Evolutionary conservation across 2,888 invertebrate genomes (phyloP).

Genomic region (Caradrina clavipalpis): DNA sequence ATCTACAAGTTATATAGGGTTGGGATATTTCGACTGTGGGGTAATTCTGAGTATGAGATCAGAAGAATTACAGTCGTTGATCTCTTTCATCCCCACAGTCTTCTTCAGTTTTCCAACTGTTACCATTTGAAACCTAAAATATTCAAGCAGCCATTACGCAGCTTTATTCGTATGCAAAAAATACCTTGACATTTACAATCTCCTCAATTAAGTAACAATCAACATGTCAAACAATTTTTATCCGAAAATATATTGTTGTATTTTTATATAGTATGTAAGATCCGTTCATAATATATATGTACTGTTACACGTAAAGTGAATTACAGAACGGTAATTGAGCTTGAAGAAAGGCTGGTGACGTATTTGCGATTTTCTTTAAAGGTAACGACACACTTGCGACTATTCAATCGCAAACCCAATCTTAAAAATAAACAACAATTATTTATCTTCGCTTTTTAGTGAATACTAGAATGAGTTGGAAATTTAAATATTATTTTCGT

Average conservation of each 20-base stretch:
- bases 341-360: constrained; percentile 70
- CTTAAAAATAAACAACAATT: constrained; percentile 38
- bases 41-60: too few species aligned
- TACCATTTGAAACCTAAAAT: not conserved
- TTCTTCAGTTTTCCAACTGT: too few species aligned
- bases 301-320: constrained; percentile 66
- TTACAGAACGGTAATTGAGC: constrained; percentile 69
- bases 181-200: constrained; percentile 1
- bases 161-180: not conserved
- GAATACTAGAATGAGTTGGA: constrained; percentile 51
- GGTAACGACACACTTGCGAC: constrained; percentile 46
- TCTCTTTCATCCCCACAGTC: too few species aligned
- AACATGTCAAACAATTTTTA: constrained; percentile 71
- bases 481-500: constrained; percentile 61
- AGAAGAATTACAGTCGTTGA: too few species aligned
- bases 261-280: constrained; percentile 88
- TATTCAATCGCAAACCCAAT: constrained; percentile 39
- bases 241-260: constrained; percentile 85
- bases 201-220: constrained; percentile 27
- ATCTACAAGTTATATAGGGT: not conserved
- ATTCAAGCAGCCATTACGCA: not conserved
- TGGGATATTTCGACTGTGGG: too few species aligned
- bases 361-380: constrained; percentile 59
- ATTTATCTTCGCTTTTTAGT: constrained; percentile 66
- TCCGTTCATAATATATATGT: constrained; percentile 79